phyloP scores from a whole-genome alignment of 2,797 vertebrate genomes.

The Rhabdophis nuchalis region DNA sequence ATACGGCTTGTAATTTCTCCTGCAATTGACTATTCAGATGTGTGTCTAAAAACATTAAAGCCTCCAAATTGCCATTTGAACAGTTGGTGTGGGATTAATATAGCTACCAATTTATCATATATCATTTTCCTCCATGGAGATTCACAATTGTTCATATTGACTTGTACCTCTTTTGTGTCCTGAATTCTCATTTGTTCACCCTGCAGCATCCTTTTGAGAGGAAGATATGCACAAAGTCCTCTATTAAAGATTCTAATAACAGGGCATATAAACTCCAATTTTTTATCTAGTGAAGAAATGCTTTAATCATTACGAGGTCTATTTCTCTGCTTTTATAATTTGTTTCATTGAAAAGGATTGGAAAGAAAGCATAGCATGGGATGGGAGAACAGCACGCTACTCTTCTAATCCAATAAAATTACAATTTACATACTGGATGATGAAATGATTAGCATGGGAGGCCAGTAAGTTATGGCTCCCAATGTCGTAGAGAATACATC shows the following conservation, averaged over 20 bases:
- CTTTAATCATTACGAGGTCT: neutral
- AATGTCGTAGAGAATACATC: neutral
- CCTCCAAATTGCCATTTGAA: neutral
- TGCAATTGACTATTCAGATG: neutral
- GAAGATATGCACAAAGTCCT: neutral
- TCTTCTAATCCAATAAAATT: neutral
- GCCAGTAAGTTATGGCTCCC: neutral
- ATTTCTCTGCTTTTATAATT: neutral
- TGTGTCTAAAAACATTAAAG: conserved; percentile 8
- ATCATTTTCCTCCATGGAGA: neutral
- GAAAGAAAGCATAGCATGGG: neutral
- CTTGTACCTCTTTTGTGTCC: neutral
- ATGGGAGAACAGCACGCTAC: neutral
- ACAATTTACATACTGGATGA: neutral
- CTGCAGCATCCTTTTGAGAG: neutral
- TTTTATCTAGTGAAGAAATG: neutral
- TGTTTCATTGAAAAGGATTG: neutral
- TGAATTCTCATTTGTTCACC: neutral
- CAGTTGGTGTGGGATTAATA: neutral
- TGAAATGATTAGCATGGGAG: neutral
- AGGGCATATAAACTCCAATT: neutral
- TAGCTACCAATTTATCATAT: neutral
- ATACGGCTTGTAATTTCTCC: neutral
- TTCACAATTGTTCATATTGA: neutral
- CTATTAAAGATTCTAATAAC: neutral